phyloP scores from a whole-genome alignment of 2,113 vertebrate species.

The Lagenorhynchus albirostris region DNA sequence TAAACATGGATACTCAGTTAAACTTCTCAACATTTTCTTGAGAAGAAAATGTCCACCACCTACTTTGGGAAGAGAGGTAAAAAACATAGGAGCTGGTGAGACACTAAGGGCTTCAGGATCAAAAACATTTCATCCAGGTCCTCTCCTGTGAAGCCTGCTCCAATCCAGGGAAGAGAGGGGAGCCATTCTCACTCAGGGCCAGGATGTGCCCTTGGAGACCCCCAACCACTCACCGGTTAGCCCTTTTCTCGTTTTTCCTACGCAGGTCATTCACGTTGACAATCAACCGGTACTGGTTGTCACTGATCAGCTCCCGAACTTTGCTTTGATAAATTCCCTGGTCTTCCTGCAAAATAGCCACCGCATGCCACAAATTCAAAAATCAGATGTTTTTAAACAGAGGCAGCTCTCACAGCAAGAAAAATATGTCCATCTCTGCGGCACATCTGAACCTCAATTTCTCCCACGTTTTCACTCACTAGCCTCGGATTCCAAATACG shows the following conservation, averaged over 20 bases:
- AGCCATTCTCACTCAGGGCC: not conserved
- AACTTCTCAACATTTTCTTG: too few relatives aligned
- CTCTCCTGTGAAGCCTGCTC: not conserved
- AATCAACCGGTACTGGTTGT: slow-evolving; percentile 91
- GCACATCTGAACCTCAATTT: not conserved
- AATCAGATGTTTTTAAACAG: not conserved
- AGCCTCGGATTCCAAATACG: not conserved
- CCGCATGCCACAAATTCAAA: not conserved
- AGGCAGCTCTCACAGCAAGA: not conserved
- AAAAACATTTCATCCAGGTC: not conserved
- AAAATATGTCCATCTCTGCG: not conserved
- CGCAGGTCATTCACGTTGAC: slow-evolving; percentile 97
- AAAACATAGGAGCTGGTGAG: not conserved
- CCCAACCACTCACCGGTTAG: slow-evolving; percentile 84
- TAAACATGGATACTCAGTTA: not conserved
- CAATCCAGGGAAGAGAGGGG: not conserved
- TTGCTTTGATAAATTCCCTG: slow-evolving; percentile 95
- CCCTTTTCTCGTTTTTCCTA: slow-evolving; percentile 91
- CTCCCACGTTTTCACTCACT: not conserved
- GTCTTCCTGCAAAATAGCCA: slow-evolving; percentile 87
- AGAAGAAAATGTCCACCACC: not conserved
- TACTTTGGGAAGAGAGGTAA: not conserved
- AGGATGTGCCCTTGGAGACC: not conserved
- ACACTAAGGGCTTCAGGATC: not conserved
- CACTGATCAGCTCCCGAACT: slow-evolving; percentile 95